Percentiles rank a stretch among this genome's conserved stretches.
Evolutionary conservation across 2,888 invertebrate genomes (phyloP).

Genomic region (Mesorhabditis spiculigera): DNA sequence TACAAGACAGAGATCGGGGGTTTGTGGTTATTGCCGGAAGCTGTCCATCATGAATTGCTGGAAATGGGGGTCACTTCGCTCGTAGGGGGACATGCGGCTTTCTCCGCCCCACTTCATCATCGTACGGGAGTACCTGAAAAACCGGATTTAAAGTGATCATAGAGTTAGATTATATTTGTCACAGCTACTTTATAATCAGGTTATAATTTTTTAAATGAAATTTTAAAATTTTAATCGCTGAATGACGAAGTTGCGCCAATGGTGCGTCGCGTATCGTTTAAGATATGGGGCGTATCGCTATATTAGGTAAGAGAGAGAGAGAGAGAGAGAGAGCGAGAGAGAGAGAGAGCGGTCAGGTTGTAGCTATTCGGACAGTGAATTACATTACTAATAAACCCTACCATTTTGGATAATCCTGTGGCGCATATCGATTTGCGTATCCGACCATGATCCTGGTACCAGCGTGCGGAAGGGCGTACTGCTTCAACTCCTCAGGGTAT

Average conservation of each 20-base stretch:
- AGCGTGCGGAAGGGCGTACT: neutral
- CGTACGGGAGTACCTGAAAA: constrained; percentile 2
- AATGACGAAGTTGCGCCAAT: too few relatives aligned
- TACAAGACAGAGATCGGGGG: neutral
- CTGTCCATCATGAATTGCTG: neutral
- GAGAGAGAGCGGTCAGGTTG: too few relatives aligned
- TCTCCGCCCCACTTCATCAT: constrained; percentile 5
- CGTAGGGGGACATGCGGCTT: neutral
- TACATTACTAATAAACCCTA: neutral
- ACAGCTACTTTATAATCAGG: too few relatives aligned
- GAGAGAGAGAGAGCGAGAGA: too few relatives aligned
- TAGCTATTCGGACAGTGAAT: too few relatives aligned
- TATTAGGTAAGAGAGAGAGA: too few relatives aligned
- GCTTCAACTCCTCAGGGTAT: neutral
- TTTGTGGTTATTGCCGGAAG: neutral
- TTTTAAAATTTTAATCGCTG: too few relatives aligned
- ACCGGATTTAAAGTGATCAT: neutral
- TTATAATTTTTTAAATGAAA: too few relatives aligned
- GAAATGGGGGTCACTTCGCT: neutral
- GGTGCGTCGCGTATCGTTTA: too few relatives aligned
- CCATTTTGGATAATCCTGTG: neutral
- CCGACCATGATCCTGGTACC: neutral
- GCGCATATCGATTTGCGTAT: constrained; percentile 1
- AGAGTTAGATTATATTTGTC: too few relatives aligned
- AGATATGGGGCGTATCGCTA: too few relatives aligned